These are phyloP conservation scores for Chorisops tibialis DNA, from an alignment of 2,888 invertebrate genomes.

Conservation along the genomic window DNA sequence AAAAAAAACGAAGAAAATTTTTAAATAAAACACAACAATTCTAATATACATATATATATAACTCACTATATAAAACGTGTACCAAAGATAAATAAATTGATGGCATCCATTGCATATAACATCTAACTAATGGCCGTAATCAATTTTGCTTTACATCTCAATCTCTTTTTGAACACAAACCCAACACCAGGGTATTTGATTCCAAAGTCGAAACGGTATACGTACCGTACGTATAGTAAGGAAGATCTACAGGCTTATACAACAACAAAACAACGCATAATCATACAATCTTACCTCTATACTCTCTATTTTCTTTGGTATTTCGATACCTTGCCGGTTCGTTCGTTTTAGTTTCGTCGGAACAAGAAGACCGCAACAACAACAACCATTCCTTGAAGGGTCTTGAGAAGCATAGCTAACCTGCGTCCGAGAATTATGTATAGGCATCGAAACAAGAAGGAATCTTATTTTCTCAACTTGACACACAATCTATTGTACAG, in stretches of 20 bases:
- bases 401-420: no score
- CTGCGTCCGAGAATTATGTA: no score
- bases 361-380: no score
- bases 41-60: background rate
- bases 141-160: constrained; percentile 56
- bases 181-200: constrained; percentile 26
- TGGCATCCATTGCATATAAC: constrained; percentile 55
- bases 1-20: background rate
- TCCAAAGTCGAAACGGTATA: constrained; percentile 9
- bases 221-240: background rate
- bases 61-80: constrained; percentile 45
- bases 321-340: no score
- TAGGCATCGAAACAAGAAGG: no score
- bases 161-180: constrained; percentile 47
- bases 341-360: no score
- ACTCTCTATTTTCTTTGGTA: no score
- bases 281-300: constrained; percentile 12
- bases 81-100: constrained; percentile 55
- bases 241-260: constrained; percentile 11
- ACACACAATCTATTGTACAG: no score
- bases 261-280: constrained; percentile 11
- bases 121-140: constrained; percentile 55
- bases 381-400: no score
- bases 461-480: no score
- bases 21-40: constrained; percentile 1